Conservation (phyloP, 2,113 vertebrate genomes). For the Reinhardtius hippoglossoides region DNA sequence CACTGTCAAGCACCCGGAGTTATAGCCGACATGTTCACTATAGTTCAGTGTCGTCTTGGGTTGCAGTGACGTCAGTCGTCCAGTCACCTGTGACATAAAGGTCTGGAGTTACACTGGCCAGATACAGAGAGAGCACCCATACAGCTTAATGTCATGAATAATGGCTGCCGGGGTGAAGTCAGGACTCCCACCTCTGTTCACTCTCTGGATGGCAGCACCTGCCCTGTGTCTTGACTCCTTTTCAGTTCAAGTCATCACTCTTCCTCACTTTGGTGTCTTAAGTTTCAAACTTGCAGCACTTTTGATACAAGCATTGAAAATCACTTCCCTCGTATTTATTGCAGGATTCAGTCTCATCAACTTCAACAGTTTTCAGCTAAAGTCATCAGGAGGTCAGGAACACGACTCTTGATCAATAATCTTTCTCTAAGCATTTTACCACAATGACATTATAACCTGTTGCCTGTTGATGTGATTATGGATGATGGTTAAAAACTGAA, state of each 20-base stretch:
- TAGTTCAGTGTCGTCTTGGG: constrained; percentile 20
- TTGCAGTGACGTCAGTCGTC: constrained; percentile 47
- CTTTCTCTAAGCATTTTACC: too few species aligned
- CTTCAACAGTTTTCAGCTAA: too few species aligned
- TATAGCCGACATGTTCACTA: constrained; percentile 19
- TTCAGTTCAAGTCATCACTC: not conserved
- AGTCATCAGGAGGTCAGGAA: too few species aligned
- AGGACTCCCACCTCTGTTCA: constrained; percentile 1
- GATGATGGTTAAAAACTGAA: too few species aligned
- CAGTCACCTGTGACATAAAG: constrained; percentile 42
- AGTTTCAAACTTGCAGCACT: too few species aligned
- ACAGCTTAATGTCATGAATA: constrained; percentile 59
- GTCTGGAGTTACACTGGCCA: constrained; percentile 59
- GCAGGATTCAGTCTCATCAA: too few species aligned
- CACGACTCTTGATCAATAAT: too few species aligned
- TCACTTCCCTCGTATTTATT: too few species aligned
- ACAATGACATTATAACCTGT: too few species aligned
- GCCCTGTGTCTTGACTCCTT: not conserved
- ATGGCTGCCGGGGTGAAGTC: constrained; percentile 50
- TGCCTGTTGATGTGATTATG: too few species aligned
- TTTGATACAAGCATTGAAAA: too few species aligned
- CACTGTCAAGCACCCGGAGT: not conserved
- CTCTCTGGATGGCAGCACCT: constrained; percentile 1
- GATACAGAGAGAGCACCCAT: constrained; percentile 30
- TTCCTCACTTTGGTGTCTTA: not conserved